Evolutionary conservation across 2,797 vertebrate species (phyloP), one percentile per base, ranked within the genome.

Genomic region (Danio aesculapii): DNA sequence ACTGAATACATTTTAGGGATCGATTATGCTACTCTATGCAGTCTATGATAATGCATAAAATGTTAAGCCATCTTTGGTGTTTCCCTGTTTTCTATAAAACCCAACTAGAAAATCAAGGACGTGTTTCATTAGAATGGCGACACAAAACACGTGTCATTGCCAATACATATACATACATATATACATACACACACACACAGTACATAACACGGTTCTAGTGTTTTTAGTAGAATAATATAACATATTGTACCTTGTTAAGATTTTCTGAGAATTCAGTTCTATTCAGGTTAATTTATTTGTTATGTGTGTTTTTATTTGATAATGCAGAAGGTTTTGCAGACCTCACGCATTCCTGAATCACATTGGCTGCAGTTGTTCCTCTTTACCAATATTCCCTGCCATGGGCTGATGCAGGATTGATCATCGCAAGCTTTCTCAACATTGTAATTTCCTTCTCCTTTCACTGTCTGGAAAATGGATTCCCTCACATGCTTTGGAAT

Each of bases 381-480:
- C 30, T 75, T 55, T 79, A 64, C 8, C 64, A 81, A 86, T 79
- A 64, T 83, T 82, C 41, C 63, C 64, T 50, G 76, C 81, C 75
- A 76, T 79, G 80, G 72, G 70, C 82, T 62, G 70, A 55, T 58
- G 73, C 46, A 66, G 75, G 61, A 72, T 55, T 74, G 72, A 53
- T 79, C 82, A 70, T 57, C 67, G 62, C 55, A 39, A 52, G 63
- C 50, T 84, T 68, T 68, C 58, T 77, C 69, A 76, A 77, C 82
- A 73, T 86, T 81, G 81, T 41, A 30, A 46, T 77, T 73, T 49
- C 69, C 62, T 61, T 72, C 58, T 66, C 75, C 79, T 66, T 3
- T 84, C 75, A 75, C 79, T 41, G 92, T 91, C 92, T 93, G 91
- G 79, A 92, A 92, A 72, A 93, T 93, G 92, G 91, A 94, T 90